A percentile compares a stretch with the other conserved stretches of the same genome.
Conservation (phyloP, 1,140 invertebrate species). For the Prorops nasuta region DNA sequence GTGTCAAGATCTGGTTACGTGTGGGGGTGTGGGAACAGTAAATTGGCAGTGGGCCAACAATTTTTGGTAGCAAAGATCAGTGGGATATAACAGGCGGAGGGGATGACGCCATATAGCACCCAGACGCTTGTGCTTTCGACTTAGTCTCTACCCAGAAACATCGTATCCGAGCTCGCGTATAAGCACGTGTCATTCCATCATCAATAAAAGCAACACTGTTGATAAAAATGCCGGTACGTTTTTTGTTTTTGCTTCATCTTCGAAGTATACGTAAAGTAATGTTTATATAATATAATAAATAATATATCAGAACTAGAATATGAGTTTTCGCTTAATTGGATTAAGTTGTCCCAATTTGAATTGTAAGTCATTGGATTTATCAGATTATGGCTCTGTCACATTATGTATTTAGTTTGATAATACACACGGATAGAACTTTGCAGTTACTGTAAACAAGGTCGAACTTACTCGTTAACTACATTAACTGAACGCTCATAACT, state of each 20-base stretch:
- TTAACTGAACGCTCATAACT: too few species aligned
- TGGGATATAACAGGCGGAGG: conserved; percentile 36
- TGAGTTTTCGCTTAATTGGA: background rate
- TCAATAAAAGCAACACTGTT: conserved; percentile 10
- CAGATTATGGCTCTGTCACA: too few species aligned
- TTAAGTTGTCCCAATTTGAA: background rate
- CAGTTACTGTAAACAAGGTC: too few species aligned
- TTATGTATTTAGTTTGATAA: too few species aligned
- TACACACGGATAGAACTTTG: too few species aligned
- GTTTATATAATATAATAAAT: conserved; percentile 7
- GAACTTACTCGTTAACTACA: too few species aligned
- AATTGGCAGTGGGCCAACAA: conserved; percentile 46
- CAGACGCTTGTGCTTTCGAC: conserved; percentile 44
- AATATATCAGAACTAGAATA: conserved; percentile 32
- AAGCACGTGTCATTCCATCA: background rate
- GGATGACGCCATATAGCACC: conserved; percentile 53
- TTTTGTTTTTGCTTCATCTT: background rate
- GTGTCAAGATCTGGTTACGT: conserved; percentile 36
- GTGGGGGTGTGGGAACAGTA: conserved; percentile 50
- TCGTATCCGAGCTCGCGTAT: conserved; percentile 34
- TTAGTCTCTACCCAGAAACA: conserved; percentile 48
- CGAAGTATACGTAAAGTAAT: background rate
- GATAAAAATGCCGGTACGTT: conserved; percentile 50
- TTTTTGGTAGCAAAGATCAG: conserved; percentile 40
- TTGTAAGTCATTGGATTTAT: background rate